Base-by-base conservation (phyloP, 2,888 invertebrate genomes). In the Gryllus longicercus region DNA sequence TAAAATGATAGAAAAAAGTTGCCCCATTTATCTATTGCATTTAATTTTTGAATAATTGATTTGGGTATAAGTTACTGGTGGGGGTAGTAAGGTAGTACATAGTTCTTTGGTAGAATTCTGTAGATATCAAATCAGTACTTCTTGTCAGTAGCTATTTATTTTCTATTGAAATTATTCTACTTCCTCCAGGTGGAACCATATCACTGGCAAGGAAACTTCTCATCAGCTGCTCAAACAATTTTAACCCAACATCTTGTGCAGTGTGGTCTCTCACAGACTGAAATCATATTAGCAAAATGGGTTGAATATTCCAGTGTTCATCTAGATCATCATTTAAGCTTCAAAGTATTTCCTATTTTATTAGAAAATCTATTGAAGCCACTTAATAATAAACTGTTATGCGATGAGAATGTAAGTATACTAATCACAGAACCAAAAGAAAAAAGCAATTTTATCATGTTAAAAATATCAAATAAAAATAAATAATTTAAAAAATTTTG, bases 221-320 rank as follows among this genome's bases (percentile, higher is more conserved):
- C 94, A 82, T 90, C 90, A 0, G 92, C 94, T 77, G 97, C 96
- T 0, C 93, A 94, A 84, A 93, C 94, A 0, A 92, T 99, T 75
- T 90, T 98, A 11, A 93, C 95, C 16, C 98, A 99, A 86, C 98
- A 99, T 88, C 93, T 94, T 76, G 96, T 97, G 11, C 98, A 99
- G 87, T 96, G 98, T 83, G 98, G 97, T 38, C 89, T 99, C 25
- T 90, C 92, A 0, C 88, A 88, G 50, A 89, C 89, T 8, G 93
- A 94, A 85, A 92, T 93, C 83, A 88, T 90, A 1, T 87, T 96
- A 2, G 92, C 94, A 25, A 93, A 94, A 86, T 96, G 95, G 94
- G 88, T 92, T 75, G 95, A 95, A 78, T 96, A 91, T 87, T 91
- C 93, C 77, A 90, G 91, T 25, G 91, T 95, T 80, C 95, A 96